Evolutionary conservation across 2,797 vertebrate species (phyloP).

Genomic region (Hyperoplus lanceolatus): DNA sequence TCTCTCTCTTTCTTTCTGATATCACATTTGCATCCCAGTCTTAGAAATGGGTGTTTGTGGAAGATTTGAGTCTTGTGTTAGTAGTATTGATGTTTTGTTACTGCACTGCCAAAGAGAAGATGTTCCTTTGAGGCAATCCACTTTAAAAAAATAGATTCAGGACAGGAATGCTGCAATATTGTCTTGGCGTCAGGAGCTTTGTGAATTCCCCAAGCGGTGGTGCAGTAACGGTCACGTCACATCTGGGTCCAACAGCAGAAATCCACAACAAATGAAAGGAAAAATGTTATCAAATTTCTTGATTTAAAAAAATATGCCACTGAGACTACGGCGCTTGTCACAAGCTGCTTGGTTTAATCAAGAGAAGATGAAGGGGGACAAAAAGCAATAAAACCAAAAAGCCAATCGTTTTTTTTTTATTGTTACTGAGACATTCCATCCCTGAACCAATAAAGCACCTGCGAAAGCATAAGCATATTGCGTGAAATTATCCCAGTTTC

Average conservation of each 20-base stretch:
- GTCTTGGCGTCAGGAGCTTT: constrained; percentile 37
- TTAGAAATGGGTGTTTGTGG: background rate
- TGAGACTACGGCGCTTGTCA: constrained; percentile 40
- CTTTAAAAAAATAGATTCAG: constrained; percentile 19
- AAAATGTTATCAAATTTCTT: constrained; percentile 41
- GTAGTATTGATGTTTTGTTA: background rate
- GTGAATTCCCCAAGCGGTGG: constrained; percentile 13
- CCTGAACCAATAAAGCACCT: constrained; percentile 72
- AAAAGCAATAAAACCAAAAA: constrained; percentile 77
- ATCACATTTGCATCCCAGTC: background rate
- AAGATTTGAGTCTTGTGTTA: background rate
- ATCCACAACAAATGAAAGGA: constrained; percentile 61
- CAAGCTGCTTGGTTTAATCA: constrained; percentile 66
- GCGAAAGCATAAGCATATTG: constrained; percentile 39
- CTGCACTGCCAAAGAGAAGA: constrained; percentile 4
- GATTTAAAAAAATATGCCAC: constrained; percentile 21
- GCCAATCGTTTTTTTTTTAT: constrained; percentile 57
- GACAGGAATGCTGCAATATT: constrained; percentile 28
- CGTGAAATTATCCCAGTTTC: constrained; percentile 48
- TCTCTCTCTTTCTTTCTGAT: background rate
- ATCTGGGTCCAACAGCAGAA: constrained; percentile 34
- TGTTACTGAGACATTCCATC: constrained; percentile 59
- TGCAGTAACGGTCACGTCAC: constrained; percentile 10
- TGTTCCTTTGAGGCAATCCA: constrained; percentile 24
- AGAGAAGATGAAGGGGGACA: constrained; percentile 58